Evolutionary conservation across 1,140 invertebrate genomes (phyloP).

Genomic region (Zaprionus inermis): DNA sequence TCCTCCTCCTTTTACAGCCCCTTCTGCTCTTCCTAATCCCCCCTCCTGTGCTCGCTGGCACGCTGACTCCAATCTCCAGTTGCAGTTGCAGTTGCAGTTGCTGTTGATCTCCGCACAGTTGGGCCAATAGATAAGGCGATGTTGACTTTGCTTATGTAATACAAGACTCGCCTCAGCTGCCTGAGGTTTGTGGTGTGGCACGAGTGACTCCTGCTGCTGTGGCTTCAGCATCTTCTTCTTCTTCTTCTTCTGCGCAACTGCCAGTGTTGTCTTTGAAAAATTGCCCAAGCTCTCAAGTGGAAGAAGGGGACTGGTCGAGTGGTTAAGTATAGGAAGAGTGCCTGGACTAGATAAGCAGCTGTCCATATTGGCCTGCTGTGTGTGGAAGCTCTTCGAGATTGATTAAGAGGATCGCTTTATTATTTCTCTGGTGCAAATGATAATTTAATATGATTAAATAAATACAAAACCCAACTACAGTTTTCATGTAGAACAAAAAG

Average conservation of each 20-base stretch:
- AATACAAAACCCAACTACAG: not conserved
- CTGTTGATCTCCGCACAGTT: conserved; percentile 58
- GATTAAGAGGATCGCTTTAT: conserved; percentile 5
- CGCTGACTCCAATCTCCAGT: conserved; percentile 20
- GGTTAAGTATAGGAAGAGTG: conserved; percentile 3
- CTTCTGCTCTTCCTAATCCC: not conserved
- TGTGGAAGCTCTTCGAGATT: not conserved
- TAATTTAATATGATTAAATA: conserved; percentile 5
- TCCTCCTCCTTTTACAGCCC: not conserved
- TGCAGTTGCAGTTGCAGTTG: conserved; percentile 20
- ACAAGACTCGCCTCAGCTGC: conserved; percentile 61
- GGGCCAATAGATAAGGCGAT: conserved; percentile 73
- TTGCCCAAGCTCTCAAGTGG: conserved; percentile 62
- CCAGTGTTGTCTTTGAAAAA: conserved; percentile 67
- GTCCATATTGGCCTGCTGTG: conserved; percentile 1
- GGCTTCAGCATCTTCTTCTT: too few species aligned
- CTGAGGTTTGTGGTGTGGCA: conserved; percentile 29
- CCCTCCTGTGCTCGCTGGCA: too few species aligned
- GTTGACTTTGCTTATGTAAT: conserved; percentile 75
- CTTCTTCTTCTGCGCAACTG: conserved; percentile 23
- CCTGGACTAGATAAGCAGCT: conserved; percentile 2
- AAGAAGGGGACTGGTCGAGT: conserved; percentile 20
- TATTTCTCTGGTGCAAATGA: not conserved
- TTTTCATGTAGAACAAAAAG: too few species aligned
- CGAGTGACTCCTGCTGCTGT: conserved; percentile 15